Evolutionary conservation across 1,140 invertebrate species (phyloP), one percentile per base, ranked within the genome.

Genomic region (Caenorhabditis inopinata): DNA sequence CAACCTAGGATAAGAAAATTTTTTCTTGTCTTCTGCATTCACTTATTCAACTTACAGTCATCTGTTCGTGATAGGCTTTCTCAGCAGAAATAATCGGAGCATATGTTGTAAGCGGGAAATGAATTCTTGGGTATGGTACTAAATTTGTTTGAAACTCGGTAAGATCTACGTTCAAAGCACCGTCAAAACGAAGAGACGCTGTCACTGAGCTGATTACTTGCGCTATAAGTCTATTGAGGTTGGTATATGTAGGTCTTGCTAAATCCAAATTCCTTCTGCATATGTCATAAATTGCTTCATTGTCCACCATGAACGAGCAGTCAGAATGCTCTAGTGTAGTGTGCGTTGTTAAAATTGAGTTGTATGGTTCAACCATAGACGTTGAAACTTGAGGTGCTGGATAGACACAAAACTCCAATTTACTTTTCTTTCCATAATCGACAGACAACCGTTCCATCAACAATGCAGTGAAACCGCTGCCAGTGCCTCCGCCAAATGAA

Each of bases 231-330:
- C 93, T 89, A 89, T 94, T 94, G 85, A 93, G 90, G 87, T 94
- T 94, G 5, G 93, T 93, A 85, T 94, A 95, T 1, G 93, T 93
- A 6, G 93, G 93, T n/a, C 93, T 85, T 83, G 92, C 92, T 38
- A 96, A 94, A 89, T 95, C 94, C 85, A 96, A 89, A 87, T 95
- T 95, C 49, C 93, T 91, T 49, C 93, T 91, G 90, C 94, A 96
- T 89, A 96, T 95, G 88, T 96, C 94, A 84, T 95, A 96, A 86
- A 95, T 95, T 82, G 94, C 94, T 88, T 95, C 94, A 88, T 93
- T 95, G 90, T 95, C 94, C 83, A 85, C 92, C 86, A 87, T 87
- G 48, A 87, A 87, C 1, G 86, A 86, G 73, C 89, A 90, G 78
- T 90, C 90, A 9, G 87, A 88, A 74, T 89, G 89, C 75, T 89